Evolutionary conservation across 2,113 vertebrate genomes (phyloP).

Genomic region (Barbus barbus): DNA sequence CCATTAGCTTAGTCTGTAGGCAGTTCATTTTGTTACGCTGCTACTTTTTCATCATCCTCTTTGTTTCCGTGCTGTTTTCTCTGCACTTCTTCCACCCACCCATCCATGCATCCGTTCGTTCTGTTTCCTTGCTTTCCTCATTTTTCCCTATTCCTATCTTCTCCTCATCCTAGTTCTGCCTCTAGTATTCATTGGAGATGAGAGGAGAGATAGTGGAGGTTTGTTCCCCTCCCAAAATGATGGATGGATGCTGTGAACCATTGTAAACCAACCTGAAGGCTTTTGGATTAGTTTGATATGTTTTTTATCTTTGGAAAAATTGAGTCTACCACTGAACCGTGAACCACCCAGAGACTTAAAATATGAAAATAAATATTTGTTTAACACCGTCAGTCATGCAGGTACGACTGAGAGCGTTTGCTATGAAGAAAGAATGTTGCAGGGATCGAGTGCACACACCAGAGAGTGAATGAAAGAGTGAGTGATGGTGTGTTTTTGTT

Average conservation of each 20-base stretch:
- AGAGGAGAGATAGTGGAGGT: slow-evolving; percentile 13
- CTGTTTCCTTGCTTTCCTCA: not conserved
- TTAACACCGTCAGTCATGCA: slow-evolving; percentile 21
- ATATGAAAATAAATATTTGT: slow-evolving; percentile 40
- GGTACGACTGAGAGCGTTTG: not conserved
- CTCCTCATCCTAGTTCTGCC: not conserved
- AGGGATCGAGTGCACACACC: too few relatives aligned
- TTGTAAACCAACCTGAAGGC: slow-evolving; percentile 21
- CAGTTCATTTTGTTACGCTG: not conserved
- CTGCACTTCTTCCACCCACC: not conserved
- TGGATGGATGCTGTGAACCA: slow-evolving; percentile 27
- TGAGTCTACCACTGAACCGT: slow-evolving; percentile 25
- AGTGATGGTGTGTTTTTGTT: not conserved
- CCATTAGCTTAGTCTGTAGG: too few relatives aligned
- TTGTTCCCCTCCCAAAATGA: not conserved
- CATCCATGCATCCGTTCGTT: not conserved
- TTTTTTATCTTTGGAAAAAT: slow-evolving; percentile 36
- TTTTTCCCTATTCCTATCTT: not conserved
- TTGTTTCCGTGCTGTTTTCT: not conserved
- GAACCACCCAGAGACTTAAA: slow-evolving; percentile 22
- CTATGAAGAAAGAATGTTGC: not conserved
- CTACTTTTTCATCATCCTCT: too few relatives aligned
- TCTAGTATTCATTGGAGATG: not conserved
- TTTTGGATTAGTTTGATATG: slow-evolving; percentile 33
- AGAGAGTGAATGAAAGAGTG: not conserved